These are phyloP conservation scores for Ptychoptera contaminata DNA, from an alignment of 2,888 invertebrate genomes.

Conservation along the genomic window DNA sequence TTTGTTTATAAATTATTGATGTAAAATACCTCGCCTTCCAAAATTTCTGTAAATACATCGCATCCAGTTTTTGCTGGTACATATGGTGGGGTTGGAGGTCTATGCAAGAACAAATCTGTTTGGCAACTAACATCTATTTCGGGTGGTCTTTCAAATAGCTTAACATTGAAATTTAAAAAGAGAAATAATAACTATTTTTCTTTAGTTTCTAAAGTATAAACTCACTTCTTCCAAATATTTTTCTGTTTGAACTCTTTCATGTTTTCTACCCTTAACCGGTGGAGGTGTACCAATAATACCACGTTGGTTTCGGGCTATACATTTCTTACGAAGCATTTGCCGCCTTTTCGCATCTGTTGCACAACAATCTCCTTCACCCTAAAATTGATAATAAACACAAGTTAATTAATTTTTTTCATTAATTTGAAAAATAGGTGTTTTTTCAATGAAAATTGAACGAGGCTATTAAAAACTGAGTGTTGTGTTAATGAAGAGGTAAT, in stretches of 20 bases:
- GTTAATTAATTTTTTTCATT: too few relatives aligned
- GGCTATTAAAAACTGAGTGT: too few relatives aligned
- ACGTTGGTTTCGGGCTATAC: slow-evolving; percentile 35
- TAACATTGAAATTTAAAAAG: too few relatives aligned
- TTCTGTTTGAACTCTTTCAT: slow-evolving; percentile 82
- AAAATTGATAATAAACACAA: slow-evolving; percentile 3
- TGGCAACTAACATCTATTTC: slow-evolving; percentile 68
- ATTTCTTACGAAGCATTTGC: slow-evolving; percentile 56
- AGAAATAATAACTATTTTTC: too few relatives aligned
- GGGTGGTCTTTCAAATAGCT: slow-evolving; percentile 46
- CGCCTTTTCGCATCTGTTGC: slow-evolving; percentile 40
- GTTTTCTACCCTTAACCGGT: slow-evolving; percentile 59
- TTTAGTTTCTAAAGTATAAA: slow-evolving; percentile 4
- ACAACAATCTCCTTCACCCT: slow-evolving; percentile 27
- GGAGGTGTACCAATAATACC: slow-evolving; percentile 32
- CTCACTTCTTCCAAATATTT: slow-evolving; percentile 68
- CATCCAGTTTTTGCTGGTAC: slow-evolving; percentile 65
- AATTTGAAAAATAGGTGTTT: too few relatives aligned
- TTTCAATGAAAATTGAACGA: too few relatives aligned
- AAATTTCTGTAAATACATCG: slow-evolving; percentile 73
- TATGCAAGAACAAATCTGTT: slow-evolving; percentile 74
- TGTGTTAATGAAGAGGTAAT: too few relatives aligned
- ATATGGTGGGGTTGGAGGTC: slow-evolving; percentile 64
- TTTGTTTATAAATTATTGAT: too few relatives aligned
- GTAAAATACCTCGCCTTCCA: slow-evolving; percentile 77